A percentile compares a stretch with the other conserved stretches of the same genome.
These are phyloP conservation scores for Marmota monax DNA, from an alignment of 2,113 vertebrate species.

Conservation along the genomic window DNA sequence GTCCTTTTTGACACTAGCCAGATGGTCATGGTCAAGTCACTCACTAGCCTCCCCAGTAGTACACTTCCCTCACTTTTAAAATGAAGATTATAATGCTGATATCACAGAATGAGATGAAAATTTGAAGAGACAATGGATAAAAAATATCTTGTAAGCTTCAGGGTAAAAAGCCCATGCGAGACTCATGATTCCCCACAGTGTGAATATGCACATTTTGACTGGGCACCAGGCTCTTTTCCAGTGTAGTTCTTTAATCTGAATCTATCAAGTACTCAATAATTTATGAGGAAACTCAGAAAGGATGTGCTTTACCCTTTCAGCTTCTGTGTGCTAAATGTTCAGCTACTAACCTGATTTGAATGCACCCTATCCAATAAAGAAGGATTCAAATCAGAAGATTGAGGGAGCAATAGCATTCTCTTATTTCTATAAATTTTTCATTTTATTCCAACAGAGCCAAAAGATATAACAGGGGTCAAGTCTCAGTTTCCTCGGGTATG, in stretches of 20 bases:
- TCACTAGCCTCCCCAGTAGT: background rate
- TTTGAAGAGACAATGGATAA: background rate
- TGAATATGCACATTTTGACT: background rate
- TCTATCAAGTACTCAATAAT: background rate
- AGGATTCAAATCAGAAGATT: background rate
- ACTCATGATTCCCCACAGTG: background rate
- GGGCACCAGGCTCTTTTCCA: background rate
- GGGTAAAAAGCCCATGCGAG: background rate
- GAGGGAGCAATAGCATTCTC: slow-evolving; percentile 69
- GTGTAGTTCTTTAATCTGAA: slow-evolving; percentile 40
- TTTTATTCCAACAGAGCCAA: slow-evolving; percentile 68
- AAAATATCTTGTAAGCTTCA: slow-evolving; percentile 19
- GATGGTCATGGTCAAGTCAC: background rate
- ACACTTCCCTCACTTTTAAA: background rate
- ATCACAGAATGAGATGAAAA: background rate
- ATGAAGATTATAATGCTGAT: background rate
- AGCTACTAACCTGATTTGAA: slow-evolving; percentile 60
- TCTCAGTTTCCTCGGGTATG: slow-evolving; percentile 69
- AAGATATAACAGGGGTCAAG: slow-evolving; percentile 67
- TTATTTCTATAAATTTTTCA: slow-evolving; percentile 75
- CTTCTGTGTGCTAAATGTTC: slow-evolving; percentile 39
- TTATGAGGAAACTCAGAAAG: slow-evolving; percentile 55
- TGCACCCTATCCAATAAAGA: slow-evolving; percentile 47
- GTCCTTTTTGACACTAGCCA: background rate
- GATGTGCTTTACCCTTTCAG: background rate